A percentile compares a stretch with the other conserved stretches of the same genome.
These are phyloP conservation scores for Siphamia tubifer DNA, from an alignment of 2,113 vertebrate species.

Conservation along the genomic window DNA sequence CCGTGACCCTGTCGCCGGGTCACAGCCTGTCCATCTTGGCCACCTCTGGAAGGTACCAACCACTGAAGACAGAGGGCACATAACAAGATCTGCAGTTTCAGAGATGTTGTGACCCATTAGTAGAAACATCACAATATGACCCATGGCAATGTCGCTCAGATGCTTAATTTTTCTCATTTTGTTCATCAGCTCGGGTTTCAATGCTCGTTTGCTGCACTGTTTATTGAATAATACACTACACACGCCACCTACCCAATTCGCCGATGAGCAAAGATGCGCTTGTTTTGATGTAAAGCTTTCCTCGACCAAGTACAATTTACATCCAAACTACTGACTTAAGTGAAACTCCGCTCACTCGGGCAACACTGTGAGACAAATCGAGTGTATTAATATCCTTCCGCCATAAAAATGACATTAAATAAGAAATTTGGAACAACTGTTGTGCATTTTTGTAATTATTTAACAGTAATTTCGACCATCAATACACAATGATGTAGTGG, in stretches of 20 bases:
- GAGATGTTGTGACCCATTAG: not conserved
- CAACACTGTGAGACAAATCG: not conserved
- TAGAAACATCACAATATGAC: not conserved
- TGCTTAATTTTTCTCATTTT: not conserved
- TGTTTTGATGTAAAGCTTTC: not conserved
- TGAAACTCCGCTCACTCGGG: not conserved
- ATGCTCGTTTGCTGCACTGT: too few relatives aligned
- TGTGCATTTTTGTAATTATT: too few relatives aligned
- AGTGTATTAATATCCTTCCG: conserved; percentile 31
- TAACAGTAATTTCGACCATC: too few relatives aligned
- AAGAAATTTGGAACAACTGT: too few relatives aligned
- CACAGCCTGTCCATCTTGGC: not conserved
- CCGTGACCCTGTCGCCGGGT: not conserved
- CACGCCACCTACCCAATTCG: too few relatives aligned
- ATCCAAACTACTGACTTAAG: fast-evolving
- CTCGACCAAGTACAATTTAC: not conserved
- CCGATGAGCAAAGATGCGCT: not conserved
- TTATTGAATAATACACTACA: too few relatives aligned
- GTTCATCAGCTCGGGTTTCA: too few relatives aligned
- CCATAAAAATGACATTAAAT: not conserved
- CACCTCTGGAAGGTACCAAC: not conserved
- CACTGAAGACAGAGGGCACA: not conserved
- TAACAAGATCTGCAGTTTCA: not conserved
- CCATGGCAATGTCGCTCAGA: not conserved
- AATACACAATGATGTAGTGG: too few relatives aligned